Percentiles rank a stretch among this genome's conserved stretches.
These are phyloP conservation scores for Microcebus tavaratra DNA, from an alignment of 2,113 vertebrate species.

Conservation along the genomic window DNA sequence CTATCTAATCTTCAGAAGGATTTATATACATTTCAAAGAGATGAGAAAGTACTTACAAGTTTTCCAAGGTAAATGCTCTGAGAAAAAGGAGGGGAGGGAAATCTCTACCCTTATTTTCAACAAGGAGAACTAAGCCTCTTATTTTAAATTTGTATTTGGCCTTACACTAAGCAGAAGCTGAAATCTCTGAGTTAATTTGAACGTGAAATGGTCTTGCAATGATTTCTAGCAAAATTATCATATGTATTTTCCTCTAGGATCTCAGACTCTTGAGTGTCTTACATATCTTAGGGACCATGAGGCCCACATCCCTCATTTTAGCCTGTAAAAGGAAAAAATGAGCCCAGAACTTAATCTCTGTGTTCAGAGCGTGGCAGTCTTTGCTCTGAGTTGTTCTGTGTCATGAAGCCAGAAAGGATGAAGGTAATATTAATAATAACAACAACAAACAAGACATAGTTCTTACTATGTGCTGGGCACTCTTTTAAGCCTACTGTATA, in stretches of 20 bases:
- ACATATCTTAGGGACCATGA: background rate
- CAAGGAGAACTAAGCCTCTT: background rate
- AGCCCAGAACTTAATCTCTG: background rate
- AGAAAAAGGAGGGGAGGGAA: background rate
- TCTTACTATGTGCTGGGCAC: background rate
- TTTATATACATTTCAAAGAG: background rate
- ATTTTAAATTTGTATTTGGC: background rate
- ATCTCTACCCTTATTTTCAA: background rate
- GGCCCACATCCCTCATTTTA: background rate
- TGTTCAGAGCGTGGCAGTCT: fast-evolving
- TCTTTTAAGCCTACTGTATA: background rate
- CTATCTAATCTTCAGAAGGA: background rate
- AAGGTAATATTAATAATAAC: background rate
- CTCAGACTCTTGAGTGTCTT: background rate
- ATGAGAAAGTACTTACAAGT: background rate
- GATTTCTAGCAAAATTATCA: background rate
- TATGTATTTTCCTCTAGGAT: background rate
- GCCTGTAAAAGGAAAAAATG: background rate
- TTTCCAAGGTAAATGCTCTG: background rate
- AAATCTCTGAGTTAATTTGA: background rate
- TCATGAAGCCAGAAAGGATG: background rate
- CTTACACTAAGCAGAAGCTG: background rate
- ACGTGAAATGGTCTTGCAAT: background rate
- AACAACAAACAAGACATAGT: background rate
- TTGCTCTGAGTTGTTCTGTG: background rate